phyloP scores from a whole-genome alignment of 2,113 vertebrate species.

The Oxygymnocypris stewartii region DNA sequence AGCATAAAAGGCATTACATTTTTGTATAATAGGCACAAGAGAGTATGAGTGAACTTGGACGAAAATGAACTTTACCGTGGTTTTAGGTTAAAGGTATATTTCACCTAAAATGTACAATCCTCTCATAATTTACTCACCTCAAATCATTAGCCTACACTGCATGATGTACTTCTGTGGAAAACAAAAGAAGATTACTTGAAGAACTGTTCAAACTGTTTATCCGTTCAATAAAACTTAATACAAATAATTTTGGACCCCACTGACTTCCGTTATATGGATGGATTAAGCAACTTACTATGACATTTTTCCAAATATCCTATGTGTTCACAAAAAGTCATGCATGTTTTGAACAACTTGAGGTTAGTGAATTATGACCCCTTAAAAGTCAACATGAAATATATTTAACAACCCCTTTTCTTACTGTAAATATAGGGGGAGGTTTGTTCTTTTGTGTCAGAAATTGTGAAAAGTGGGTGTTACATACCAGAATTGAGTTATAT shows the following conservation, averaged over 20 bases:
- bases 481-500: background rate
- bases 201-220: background rate
- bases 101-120: background rate
- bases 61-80: background rate
- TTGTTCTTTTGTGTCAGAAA: background rate
- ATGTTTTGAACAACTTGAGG: too few species aligned
- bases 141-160: background rate
- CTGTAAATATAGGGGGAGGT: background rate
- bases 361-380: background rate
- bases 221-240: background rate
- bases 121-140: too few species aligned
- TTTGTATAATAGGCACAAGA: conserved; percentile 7
- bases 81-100: background rate
- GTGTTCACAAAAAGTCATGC: too few species aligned
- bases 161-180: background rate
- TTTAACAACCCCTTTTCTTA: background rate
- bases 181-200: too few species aligned
- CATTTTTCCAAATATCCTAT: background rate
- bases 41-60: too few species aligned
- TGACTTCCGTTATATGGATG: background rate
- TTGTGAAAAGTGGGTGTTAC: background rate
- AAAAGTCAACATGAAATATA: background rate
- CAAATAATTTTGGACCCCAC: background rate
- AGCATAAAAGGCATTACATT: too few species aligned
- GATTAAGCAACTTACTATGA: background rate